phyloP scores from a whole-genome alignment of 2,113 vertebrate genomes.

The Danio rerio region DNA sequence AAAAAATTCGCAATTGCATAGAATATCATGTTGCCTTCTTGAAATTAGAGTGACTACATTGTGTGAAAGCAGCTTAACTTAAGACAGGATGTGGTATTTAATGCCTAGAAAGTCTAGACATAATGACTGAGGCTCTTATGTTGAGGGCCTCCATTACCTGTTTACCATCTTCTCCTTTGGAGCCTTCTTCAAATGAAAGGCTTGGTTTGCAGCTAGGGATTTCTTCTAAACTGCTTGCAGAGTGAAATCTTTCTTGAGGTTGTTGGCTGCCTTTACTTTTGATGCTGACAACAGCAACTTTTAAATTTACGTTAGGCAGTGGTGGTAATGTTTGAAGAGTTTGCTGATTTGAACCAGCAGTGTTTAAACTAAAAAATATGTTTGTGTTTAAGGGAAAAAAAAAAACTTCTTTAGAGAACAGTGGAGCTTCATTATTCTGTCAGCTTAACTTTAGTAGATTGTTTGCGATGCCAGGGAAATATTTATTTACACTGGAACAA shows the following conservation, averaged over 20 bases:
- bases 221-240: slow-evolving; percentile 2
- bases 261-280: not conserved
- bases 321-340: not conserved
- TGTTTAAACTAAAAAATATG: not conserved
- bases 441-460: not conserved
- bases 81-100: slow-evolving; percentile 7
- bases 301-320: not conserved
- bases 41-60: too few relatives aligned
- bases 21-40: too few relatives aligned
- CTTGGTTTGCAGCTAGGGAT: not conserved
- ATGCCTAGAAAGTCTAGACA: not conserved
- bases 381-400: not conserved
- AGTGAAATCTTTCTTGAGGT: slow-evolving; percentile 9
- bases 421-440: not conserved
- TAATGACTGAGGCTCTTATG: not conserved
- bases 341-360: slow-evolving; percentile 15
- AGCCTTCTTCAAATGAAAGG: not conserved
- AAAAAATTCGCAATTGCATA: too few relatives aligned
- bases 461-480: not conserved
- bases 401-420: not conserved
- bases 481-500: not conserved
- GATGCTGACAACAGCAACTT: slow-evolving; percentile 12
- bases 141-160: not conserved
- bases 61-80: too few relatives aligned
- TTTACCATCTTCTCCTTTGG: slow-evolving; percentile 11